Evolutionary conservation across 2,888 invertebrate species (phyloP), one percentile per base, ranked within the genome.

Genomic region (Sisyra terminalis): DNA sequence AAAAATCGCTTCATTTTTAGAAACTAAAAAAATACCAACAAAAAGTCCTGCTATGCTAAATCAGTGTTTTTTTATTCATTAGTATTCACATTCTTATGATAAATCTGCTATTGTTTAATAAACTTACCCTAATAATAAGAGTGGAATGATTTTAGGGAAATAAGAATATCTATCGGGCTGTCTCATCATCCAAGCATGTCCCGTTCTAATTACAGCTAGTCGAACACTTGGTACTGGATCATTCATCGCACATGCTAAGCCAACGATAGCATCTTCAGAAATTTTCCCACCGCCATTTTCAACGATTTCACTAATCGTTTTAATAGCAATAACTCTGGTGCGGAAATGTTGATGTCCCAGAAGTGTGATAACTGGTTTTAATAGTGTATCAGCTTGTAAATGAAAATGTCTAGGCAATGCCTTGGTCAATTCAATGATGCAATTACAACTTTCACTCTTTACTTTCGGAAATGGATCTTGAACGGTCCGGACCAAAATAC

Each of bases 101-200:
- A n/a, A n/a, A n/a, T n/a, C n/a, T n/a, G n/a, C n/a, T n/a, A n/a
- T n/a, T n/a, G n/a, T n/a, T 24, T 24, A 41, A 44, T 43, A 36
- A 42, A 48, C 53, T 55, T 64, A 78, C 77, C 89, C 81, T 35
- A 89, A 87, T 29, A 94, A 62, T 3, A 92, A 63, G 9, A 93
- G 61, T 0, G 94, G 93, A 49, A 94, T 67, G 52, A 93, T 71
- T 50, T 81, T 78, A 57, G 82, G 78, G 67, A 87, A 90, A 63
- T 78, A 90, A 0, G 92, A 92, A 57, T 94, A 94, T 50, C 93
- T 67, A 58, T 94, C 92, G 41, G 70, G 70, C 44, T 90, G 73
- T 43, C 75, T 71, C 17, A 84, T 57, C 57, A 90, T 66, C 85
- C 89, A 85, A 36, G 69, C 65, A 3, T 85, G 83, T 1, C 86